Base-by-base conservation (phyloP, 2,888 invertebrate genomes). In the Adelognathus sp. region DNA sequence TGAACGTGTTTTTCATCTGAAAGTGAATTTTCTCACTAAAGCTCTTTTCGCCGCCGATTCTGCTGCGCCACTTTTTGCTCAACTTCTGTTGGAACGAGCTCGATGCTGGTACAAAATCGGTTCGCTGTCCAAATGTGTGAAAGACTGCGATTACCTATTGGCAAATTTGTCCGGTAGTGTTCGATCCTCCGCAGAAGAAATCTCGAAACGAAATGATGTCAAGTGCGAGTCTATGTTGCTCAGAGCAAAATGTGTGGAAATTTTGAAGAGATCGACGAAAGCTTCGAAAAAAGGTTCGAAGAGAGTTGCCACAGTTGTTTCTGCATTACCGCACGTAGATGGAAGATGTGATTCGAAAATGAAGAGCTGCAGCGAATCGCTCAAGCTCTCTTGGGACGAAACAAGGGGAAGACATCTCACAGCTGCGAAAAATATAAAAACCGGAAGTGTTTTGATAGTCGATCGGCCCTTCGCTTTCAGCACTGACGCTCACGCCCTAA, bases 391-490 rank as follows among this genome's bases (percentile, higher is more conserved):
- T 14, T 80, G 79, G 11, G 84, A 89, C 46, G 39, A 85, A 9
- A 52, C 44, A 1, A 86, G 79, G 46, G 93, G 93, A 46, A 86
- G 93, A 46, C 90, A 91, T 83, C 84, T 93, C 9, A 87, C 92
- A 18, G 92, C 92, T 4, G 88, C 86, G 7, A 86, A 84, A 70
- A 88, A 92, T 76, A 91, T 92, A 56, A 88, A 88, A 74, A 86
- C 92, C 18, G 92, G 92, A 82, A 85, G 82, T 64, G 86, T 87
- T 7, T 66, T 91, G 9, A 90, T 91, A 11, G 85, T 91, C 5
- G 91, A 90, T 72, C 73, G 81, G 41, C 90, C 90, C 7, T 90
- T 87, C 73, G 82, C 90, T 52, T 89, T 84, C 63, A 87, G 87
- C 63, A 90, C 90, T 9, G 88, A 90, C 27, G 54, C 82, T 58